Conservation (phyloP, 2,113 vertebrate genomes). For the Chaenocephalus aceratus region DNA sequence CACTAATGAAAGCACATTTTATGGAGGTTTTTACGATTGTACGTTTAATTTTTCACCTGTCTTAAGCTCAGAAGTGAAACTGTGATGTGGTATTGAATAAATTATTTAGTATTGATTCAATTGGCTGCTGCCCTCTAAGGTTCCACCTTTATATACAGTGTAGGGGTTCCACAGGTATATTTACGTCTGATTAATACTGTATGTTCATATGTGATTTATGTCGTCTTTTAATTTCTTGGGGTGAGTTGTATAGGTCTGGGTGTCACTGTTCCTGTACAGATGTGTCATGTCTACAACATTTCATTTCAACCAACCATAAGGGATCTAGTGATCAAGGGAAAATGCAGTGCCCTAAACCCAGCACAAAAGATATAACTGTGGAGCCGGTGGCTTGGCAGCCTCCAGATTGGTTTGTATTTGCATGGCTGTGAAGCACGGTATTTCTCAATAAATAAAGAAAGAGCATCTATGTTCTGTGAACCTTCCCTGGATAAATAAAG, state of each 20-base stretch:
- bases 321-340: no score
- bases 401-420: neutral
- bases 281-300: neutral
- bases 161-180: no score
- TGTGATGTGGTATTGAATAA: neutral
- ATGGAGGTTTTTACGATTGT: no score
- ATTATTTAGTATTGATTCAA: neutral
- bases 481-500: conserved; percentile 39
- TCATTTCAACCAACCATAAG: neutral
- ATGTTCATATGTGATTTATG: no score
- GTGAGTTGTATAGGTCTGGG: neutral
- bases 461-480: neutral
- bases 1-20: no score
- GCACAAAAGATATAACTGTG: neutral
- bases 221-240: neutral
- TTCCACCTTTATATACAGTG: neutral
- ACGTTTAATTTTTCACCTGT: neutral
- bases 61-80: neutral
- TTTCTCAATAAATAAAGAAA: neutral
- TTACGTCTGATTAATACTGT: no score
- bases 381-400: neutral
- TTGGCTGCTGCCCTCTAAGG: neutral
- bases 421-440: neutral
- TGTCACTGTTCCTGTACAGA: neutral
- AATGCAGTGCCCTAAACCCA: neutral